Percentiles rank a stretch among this genome's conserved stretches.
phyloP scores from a whole-genome alignment of 2,113 vertebrate species.

The Aegotheles bennettii region DNA sequence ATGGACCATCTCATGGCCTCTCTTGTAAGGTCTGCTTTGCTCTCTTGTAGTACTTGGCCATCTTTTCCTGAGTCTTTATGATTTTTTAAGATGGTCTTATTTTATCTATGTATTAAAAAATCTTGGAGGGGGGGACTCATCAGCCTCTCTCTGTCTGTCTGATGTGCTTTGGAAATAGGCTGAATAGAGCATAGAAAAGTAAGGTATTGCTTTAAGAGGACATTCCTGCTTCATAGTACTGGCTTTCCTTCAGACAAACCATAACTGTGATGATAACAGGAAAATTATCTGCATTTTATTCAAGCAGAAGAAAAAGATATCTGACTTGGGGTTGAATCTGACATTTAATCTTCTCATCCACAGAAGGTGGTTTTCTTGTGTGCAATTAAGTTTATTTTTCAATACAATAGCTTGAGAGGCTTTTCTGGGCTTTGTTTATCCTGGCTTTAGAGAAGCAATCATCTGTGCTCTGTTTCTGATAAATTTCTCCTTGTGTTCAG shows the following conservation, averaged over 20 bases:
- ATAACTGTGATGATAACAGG: neutral
- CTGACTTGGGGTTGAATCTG: neutral
- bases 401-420: conserved; percentile 13
- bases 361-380: conserved; percentile 52
- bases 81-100: neutral
- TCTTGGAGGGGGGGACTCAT: neutral
- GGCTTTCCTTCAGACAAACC: neutral
- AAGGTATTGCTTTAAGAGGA: neutral
- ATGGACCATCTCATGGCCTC: neutral
- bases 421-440: conserved; percentile 64
- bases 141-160: neutral
- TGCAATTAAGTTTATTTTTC: conserved; percentile 59
- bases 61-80: neutral
- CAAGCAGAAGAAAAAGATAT: neutral
- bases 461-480: conserved; percentile 67
- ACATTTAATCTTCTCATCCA: conserved; percentile 13
- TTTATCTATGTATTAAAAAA: neutral
- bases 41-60: neutral
- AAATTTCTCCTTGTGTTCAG: conserved; percentile 64
- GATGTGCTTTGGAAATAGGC: neutral
- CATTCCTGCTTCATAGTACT: neutral
- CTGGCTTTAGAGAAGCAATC: conserved; percentile 36
- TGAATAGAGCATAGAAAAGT: neutral
- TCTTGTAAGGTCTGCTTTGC: neutral
- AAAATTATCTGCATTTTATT: neutral